Base-by-base conservation (phyloP, 2,113 vertebrate genomes). In the Struthio camelus region DNA sequence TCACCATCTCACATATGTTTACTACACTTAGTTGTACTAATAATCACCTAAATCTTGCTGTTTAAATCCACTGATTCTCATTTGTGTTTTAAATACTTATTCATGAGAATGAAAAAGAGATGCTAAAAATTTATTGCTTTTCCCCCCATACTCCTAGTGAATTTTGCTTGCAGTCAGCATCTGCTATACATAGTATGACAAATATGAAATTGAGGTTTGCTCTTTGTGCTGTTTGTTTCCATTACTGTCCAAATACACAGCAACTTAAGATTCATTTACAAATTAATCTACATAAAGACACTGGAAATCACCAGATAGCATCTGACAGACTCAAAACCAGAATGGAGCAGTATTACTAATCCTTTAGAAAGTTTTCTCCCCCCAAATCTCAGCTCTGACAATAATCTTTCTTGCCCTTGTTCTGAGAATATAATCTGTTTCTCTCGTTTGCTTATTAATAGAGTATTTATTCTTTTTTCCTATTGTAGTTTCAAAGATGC, bases 111-210 rank as follows among this genome's bases (percentile, higher is more conserved):
- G 18, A 38, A 40, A 62, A 48, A 66, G 19, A 76, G 67, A 18
- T 14, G 23, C 27, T 10, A 53, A 53, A 53, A 25, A 24, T 23
- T 76, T 72, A 28, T 30, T 24, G n/a, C n/a, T n/a, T 66, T 81
- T 75, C 27, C 5, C 8, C 8, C 23, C 17, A 24, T 42, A 42
- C 5, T 12, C 6, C 8, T 12, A 34, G 22, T 24, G 23, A 87
- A 38, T 1, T 58, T 78, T 23, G 30, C 12, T 13, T 78, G 11
- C 8, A 70, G 24, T 3, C 8, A 62, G 24, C 5, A 66, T 51
- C 16, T 70, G 10, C 23, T 64, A n/a, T 61, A 0, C 3, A 70
- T 77, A 76, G 22, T 3, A 4, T 5, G 9, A 65, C 34, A 69
- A 53, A 67, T 38, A 14, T 50, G 27, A 89, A 78, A 8, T 42